Conservation (phyloP, 2,888 invertebrate species). For the Agrochola lota region DNA sequence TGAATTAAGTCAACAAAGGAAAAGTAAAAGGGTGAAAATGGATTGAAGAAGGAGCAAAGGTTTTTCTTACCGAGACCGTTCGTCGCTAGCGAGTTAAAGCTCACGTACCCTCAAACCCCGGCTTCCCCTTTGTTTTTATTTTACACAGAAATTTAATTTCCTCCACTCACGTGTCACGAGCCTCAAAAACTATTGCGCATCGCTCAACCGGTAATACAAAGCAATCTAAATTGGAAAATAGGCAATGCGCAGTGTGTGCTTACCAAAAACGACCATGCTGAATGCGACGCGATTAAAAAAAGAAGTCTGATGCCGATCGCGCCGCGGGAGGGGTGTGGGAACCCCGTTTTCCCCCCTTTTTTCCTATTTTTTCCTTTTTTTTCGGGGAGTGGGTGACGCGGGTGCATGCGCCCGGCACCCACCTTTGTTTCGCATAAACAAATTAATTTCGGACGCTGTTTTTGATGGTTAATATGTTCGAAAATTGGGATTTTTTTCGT, state of each 20-base stretch:
- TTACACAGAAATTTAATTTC: conserved; percentile 87
- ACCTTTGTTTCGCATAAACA: conserved; percentile 91
- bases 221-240: conserved; percentile 91
- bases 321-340: conserved; percentile 84
- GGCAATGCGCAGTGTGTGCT: conserved; percentile 90
- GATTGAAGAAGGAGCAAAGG: conserved; percentile 4
- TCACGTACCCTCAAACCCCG: conserved; percentile 39
- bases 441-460: conserved; percentile 90
- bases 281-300: conserved; percentile 91
- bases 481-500: conserved; percentile 79
- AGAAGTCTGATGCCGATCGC: conserved; percentile 90
- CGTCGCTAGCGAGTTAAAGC: conserved; percentile 17
- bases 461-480: conserved; percentile 89
- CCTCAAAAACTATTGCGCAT: conserved; percentile 90
- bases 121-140: conserved; percentile 66
- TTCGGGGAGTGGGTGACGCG: conserved; percentile 89
- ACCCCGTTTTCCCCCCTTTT: conserved; percentile 81
- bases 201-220: conserved; percentile 90
- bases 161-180: conserved; percentile 86
- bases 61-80: conserved; percentile 24
- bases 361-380: conserved; percentile 84
- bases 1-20: not conserved
- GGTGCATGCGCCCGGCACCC: conserved; percentile 89
- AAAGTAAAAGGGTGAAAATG: not conserved
- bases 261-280: conserved; percentile 90